Conservation (phyloP, 2,113 vertebrate genomes). For the Aphyosemion australe region DNA sequence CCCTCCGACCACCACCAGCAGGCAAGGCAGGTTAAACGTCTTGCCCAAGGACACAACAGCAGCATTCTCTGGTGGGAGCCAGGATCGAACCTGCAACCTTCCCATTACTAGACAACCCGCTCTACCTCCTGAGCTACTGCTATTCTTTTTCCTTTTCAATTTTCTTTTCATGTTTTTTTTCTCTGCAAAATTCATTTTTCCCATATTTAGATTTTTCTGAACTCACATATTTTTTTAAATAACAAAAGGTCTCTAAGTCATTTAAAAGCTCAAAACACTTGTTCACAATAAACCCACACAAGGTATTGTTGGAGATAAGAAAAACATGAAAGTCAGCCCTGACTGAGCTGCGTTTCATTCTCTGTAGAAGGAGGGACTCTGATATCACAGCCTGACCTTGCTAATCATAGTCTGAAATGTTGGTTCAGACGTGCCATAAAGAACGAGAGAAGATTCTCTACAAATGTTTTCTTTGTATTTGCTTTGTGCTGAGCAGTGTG, state of each 20-base stretch:
- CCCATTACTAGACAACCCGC: too few species aligned
- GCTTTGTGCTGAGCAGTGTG: neutral
- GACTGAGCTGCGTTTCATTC: neutral
- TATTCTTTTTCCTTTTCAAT: too few species aligned
- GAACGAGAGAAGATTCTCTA: conserved; percentile 14
- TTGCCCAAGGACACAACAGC: too few species aligned
- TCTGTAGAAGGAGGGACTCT: conserved; percentile 1
- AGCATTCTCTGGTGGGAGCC: too few species aligned
- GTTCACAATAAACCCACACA: too few species aligned
- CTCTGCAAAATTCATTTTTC: neutral
- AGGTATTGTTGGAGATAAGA: too few species aligned
- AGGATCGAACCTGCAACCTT: too few species aligned
- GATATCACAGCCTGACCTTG: conserved; percentile 20
- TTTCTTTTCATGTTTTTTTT: neutral
- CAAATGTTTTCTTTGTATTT: conserved; percentile 1
- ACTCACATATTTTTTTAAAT: too few species aligned
- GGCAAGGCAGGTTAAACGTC: too few species aligned
- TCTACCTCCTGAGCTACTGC: too few species aligned
- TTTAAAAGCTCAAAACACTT: neutral
- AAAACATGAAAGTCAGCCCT: neutral
- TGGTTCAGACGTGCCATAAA: conserved; percentile 5
- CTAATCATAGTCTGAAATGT: conserved; percentile 15
- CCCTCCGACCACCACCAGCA: too few species aligned
- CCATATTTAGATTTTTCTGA: too few species aligned
- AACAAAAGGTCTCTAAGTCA: neutral